Evolutionary conservation across 2,113 vertebrate species (phyloP).

Genomic region (Caloenas nicobarica): DNA sequence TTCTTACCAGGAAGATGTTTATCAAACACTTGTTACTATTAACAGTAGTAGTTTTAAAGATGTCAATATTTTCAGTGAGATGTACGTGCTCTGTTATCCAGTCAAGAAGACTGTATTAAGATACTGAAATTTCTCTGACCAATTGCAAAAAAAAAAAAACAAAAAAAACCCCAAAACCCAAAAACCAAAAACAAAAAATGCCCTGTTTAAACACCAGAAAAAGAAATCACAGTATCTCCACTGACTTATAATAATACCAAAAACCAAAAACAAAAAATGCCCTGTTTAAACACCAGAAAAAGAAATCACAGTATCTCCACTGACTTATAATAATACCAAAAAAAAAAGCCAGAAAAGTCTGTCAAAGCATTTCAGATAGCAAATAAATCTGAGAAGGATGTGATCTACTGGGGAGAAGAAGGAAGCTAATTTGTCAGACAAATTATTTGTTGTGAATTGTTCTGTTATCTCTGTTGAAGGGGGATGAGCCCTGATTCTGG

Average conservation of each 20-base stretch:
- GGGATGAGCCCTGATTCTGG: slow-evolving; percentile 4
- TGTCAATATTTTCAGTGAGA: neutral
- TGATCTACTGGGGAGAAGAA: slow-evolving; percentile 30
- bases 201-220: neutral
- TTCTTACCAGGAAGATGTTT: neutral
- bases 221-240: neutral
- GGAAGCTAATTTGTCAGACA: slow-evolving; percentile 63
- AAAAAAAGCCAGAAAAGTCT: neutral
- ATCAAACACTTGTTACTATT: neutral
- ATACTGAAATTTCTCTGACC: neutral
- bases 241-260: neutral
- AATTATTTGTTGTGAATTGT: slow-evolving; percentile 47
- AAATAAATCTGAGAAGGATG: slow-evolving; percentile 49
- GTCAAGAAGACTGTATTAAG: neutral
- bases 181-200: too few relatives aligned
- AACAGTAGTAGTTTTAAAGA: neutral
- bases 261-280: too few relatives aligned
- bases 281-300: neutral
- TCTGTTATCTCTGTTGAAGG: slow-evolving; percentile 28
- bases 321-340: neutral
- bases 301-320: neutral
- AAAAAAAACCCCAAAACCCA: too few relatives aligned
- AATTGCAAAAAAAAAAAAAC: neutral
- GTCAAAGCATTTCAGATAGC: slow-evolving; percentile 24
- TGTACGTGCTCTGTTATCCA: neutral